Evolutionary conservation across 2,797 vertebrate genomes (phyloP), one percentile per base, ranked within the genome.

Genomic region (Pseudopleuronectes americanus): DNA sequence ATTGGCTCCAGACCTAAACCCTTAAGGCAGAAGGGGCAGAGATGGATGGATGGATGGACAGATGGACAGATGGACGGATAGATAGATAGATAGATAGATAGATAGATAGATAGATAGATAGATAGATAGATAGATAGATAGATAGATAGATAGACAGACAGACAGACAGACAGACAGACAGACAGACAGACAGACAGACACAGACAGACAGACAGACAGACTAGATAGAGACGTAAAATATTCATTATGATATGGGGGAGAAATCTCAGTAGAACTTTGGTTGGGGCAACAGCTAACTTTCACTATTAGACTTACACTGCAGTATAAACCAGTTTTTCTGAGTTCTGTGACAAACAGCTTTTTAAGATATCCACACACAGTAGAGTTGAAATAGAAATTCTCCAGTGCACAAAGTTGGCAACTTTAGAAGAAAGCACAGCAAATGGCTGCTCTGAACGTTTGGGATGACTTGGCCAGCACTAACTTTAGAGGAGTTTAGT

Each of bases 381-480:
- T 28, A 66, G 75, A 59, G 74, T 23, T 59, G 45, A 82, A 82
- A 83, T 81, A 60, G 48, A 1, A 75, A 68, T 77, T 58, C 24
- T 64, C 1, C 10, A 69, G 58, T 76, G 26, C 60, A 51, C 48
- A 80, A 57, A 52, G 57, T 77, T 86, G 78, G 80, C 70, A 54
- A 43, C 45, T 33, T 8, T 53, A 28, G 33, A 62, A 38, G 67
- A 71, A 58, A 52, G 19, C 55, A 64, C 53, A 71, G 66, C 56
- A 65, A 79, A 69, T 64, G 24, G 45, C 64, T 75, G 51, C 68
- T 81, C 77, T 68, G 13, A 69, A 59, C 84, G 76, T 78, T 74
- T 64, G 80, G 72, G 21, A 52, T 67, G 47, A 61, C 47, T 73
- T 71, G 75, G 68, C 71, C 38, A 23, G 36, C 48, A n/a, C 13